phyloP scores from a whole-genome alignment of 2,113 vertebrate genomes.

The Naja naja region DNA sequence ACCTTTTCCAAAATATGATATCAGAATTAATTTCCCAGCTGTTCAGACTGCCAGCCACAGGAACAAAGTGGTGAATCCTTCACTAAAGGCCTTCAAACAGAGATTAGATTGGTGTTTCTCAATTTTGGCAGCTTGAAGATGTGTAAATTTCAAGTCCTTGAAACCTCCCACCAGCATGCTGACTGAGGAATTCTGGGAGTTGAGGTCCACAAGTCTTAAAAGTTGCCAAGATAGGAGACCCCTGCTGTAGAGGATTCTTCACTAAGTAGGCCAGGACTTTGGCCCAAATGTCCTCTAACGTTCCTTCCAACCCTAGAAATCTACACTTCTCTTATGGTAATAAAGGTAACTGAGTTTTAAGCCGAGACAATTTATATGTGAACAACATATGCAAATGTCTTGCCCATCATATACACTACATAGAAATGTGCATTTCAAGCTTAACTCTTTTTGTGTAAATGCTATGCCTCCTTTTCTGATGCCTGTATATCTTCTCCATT shows the following conservation, averaged over 20 bases:
- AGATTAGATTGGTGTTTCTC: background rate
- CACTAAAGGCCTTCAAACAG: background rate
- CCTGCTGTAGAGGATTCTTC: background rate
- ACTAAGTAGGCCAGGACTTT: background rate
- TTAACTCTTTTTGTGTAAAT: background rate
- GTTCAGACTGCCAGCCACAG: background rate
- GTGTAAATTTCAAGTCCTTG: background rate
- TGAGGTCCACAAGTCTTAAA: too few species aligned
- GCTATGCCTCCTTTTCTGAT: background rate
- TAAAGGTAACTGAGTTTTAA: background rate
- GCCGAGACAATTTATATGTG: background rate
- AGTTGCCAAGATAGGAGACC: too few species aligned
- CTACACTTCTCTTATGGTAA: background rate
- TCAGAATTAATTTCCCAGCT: background rate
- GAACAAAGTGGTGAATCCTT: background rate
- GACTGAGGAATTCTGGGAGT: background rate
- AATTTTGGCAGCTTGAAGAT: background rate
- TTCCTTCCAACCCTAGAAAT: background rate
- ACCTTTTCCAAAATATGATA: background rate
- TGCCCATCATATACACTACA: background rate
- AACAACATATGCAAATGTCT: background rate
- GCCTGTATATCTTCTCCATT: background rate
- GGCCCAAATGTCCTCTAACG: background rate
- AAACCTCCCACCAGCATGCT: background rate
- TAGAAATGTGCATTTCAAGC: background rate